Base-by-base conservation (phyloP, 2,888 invertebrate species). In the Phengaris arion region DNA sequence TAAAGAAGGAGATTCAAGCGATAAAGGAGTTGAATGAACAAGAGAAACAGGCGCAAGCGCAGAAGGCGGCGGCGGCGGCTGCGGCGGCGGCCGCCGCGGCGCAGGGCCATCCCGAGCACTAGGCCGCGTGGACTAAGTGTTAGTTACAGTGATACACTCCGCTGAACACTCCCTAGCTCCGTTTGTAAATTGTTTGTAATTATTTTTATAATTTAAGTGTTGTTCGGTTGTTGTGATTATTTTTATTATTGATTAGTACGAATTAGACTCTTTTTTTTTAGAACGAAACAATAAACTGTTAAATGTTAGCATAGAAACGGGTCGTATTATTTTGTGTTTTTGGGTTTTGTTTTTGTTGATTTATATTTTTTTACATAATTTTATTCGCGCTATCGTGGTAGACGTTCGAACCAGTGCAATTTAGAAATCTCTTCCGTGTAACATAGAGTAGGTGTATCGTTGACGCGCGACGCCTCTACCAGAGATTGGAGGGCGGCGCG, bases 11-110 rank as follows among this genome's bases (percentile, higher is more conserved):
- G 94, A 98, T 98, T 84, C 98, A 98, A 91, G 98, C 99, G 90
- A 99, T 98, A 94, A 98, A 98, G 92, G 99, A 99, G 94, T 94
- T 99, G 86, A 99, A 99, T 94, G 98, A 98, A 91, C 98, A 98
- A 89, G 98, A 98, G 89, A 98, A 98, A 88, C 98, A 98, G 87
- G 98, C 98, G 88, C 98, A 98, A 89, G 98, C 97, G 88, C 97
- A 97, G 91, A 98, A 98, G 88, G 96, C 96, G 77, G 96, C 95
- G 78, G 96, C 96, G 83, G 96, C 96, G 77, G 96, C 95, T 79
- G 96, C 96, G 81, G 96, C 96, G 84, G 96, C 95, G 78, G 96
- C 96, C 81, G 96, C 96, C 84, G 96, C 95, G 83, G 96, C 95
- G 85, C 96, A 95, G 83, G 95, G 95, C 79, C 95, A 95, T 80